Evolutionary conservation across 2,113 vertebrate species (phyloP), one percentile per base, ranked within the genome.

Genomic region (Nyctibius bracteatus): DNA sequence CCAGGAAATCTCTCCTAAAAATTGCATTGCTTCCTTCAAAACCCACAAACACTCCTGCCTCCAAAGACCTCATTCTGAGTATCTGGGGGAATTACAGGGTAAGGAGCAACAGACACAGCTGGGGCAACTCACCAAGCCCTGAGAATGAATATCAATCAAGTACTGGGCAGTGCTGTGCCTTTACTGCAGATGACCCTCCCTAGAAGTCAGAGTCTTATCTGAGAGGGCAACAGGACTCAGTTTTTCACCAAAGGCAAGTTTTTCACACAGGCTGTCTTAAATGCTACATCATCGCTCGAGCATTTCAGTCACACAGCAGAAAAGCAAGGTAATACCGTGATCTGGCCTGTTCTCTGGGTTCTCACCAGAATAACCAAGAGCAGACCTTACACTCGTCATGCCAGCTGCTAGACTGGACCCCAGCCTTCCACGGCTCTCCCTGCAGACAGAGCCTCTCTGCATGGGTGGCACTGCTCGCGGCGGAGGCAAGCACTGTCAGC

Each of bases 401-500:
- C 20, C 62, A 70, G 54, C 49, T 49, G 54, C 41, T 9, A 24
- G 28, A 5, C 10, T 1, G 8, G 54, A 10, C 41, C 63, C 75
- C 46, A 19, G 68, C 43, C 58, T 58, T 61, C 44, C 77, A 2
- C 1, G 47, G 35, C 35, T 63, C 62, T 94, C 66, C 25, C 66
- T 5, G 3, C 62, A 57, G 62, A 19, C 41, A 57, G 65, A 65
- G 37, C 55, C n/a, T 27, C 52, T 59, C 77, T 11, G 35, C 2
- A 0, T 2, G 6, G 71, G 41, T 9, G 5, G 35, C 47, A 19
- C 31, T 15, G 61, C 92, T 84, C 7, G 0, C 4, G 3, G 68
- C 0, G 0, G 49, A 51, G 65, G 37, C 5, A 5, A 44, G 33
- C 0, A 0, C 85, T 28, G 23, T 22, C 51, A 80, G 67, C 33